A percentile compares a stretch with the other conserved stretches of the same genome.
phyloP scores from a whole-genome alignment of 1,140 invertebrate species.

The Drusus annulatus region DNA sequence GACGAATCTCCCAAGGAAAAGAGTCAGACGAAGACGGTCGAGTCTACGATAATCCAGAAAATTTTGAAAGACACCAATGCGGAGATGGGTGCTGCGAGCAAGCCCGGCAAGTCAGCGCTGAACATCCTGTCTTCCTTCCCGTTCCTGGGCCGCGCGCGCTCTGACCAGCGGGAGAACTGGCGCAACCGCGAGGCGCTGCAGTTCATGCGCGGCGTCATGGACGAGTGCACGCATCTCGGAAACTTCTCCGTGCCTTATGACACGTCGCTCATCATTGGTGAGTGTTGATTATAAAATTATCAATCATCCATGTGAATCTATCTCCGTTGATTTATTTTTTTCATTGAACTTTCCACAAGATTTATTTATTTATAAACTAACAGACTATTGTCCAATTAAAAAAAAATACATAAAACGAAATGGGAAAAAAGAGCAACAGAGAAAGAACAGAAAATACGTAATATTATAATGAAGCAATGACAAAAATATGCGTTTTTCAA shows the following conservation, averaged over 20 bases:
- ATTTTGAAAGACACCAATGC: constrained; percentile 47
- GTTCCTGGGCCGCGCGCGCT: constrained; percentile 67
- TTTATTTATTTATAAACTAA: no score
- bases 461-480: no score
- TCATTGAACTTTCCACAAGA: no score
- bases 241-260: constrained; percentile 92
- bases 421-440: no score
- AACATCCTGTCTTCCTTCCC: constrained; percentile 66
- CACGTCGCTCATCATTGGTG: constrained; percentile 85
- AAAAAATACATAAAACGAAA: no score
- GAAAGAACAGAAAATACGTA: no score
- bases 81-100: not conserved
- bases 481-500: no score
- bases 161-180: constrained; percentile 74
- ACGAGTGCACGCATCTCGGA: constrained; percentile 96
- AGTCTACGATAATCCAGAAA: constrained; percentile 45
- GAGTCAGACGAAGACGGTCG: not conserved
- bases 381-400: no score
- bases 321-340: no score
- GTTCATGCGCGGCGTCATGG: constrained; percentile 99
- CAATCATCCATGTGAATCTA: no score
- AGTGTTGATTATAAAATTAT: constrained; percentile 27
- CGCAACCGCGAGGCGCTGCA: constrained; percentile 85
- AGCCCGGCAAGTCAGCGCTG: constrained; percentile 54
- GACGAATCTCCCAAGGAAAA: not conserved